Evolutionary conservation across 2,113 vertebrate genomes (phyloP), one percentile per base, ranked within the genome.

Genomic region (Cryptotis parvus): DNA sequence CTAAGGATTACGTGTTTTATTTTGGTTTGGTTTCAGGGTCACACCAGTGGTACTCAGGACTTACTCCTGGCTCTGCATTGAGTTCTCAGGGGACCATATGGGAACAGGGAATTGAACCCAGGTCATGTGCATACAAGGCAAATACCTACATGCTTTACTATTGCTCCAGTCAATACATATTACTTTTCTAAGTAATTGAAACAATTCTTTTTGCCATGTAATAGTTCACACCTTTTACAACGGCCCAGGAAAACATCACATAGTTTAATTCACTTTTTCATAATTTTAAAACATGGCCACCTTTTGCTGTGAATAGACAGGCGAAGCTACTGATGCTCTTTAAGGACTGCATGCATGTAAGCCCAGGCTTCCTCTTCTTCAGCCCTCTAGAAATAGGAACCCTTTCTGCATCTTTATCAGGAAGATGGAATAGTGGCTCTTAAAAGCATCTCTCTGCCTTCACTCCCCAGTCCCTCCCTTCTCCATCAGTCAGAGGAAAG

Each of bases 401-500:
- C 91, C 94, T 97, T 94, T 91, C 91, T 95, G 97, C 93, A 96
- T 98, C 98, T 72, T 99, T 98, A 98, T 98, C 98, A 98, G 97
- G 98, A 99, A 99, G 98, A 97, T 98, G 97, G 85, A 97, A 98
- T 99, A 98, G 98, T 98, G 98, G 98, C 98, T 98, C 97, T 98
- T 98, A 98, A 98, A 99, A 98, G 98, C 98, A 98, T 97, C 97
- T 98, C 97, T 45, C 97, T 96, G 97, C 97, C 98, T 98, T 97
- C 98, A 98, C 98, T 98, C 97, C 96, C 91, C 95, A 97, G 90
- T 84, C 98, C 98, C 98, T 96, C 97, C 95, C 96, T 96, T 97
- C 98, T 96, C 97, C 98, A 99, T 99, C 98, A 99, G 99, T 99
- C 98, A 98, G 95, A 96, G 97, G 97, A 98, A 97, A 98, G 97